Base-by-base conservation (phyloP, 1,140 invertebrate genomes). In the Armadillidium nasatum region DNA sequence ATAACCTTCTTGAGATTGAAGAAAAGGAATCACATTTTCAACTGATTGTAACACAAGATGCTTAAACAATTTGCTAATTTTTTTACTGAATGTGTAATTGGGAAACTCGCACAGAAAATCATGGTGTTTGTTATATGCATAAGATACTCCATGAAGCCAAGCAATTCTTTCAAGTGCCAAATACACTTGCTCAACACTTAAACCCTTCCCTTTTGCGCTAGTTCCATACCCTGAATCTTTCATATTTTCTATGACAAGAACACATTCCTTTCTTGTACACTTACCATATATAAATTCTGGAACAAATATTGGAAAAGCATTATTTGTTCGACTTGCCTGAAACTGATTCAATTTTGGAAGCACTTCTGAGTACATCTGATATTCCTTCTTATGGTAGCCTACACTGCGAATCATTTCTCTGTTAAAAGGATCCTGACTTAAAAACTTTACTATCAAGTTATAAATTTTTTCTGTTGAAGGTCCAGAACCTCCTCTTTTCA, bases 231-330 rank as follows among this genome's bases (percentile, higher is more conserved):
- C 75, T 11, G 69, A 60, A 10, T 73, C 76, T 44, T 80, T 80
- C 46, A 78, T 72, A 72, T 80, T 80, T 33, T 78, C 71, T 74
- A 80, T 78, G 10, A 80, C 76, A 33, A 80, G 46, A 11, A 80
- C 79, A 74, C 78, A 80, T 45, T 80, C 79, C 44, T 76, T 78
- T 7, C 76, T 46, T n/a, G 74, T 78, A 72, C 79, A 80, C 73
- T 78, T 75, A 19, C 79, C 79, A 69, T 80, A 80, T 10, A 80
- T 78, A 66, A 46, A 80, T n/a, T 80, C 75, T 22, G 79, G 79
- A 4, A 78, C 68, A 67, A 60, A 13, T 21, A 80, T 22, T 0
- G 70, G 69, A 19, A 70, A 78, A 44, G 75, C 71, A 23, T 75
- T 74, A 60, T 71, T 73, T 6, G 77, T 74, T 44, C 68, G 74